These are phyloP conservation scores for Zele albiditarsus DNA, from an alignment of 2,888 invertebrate genomes.

Conservation along the genomic window DNA sequence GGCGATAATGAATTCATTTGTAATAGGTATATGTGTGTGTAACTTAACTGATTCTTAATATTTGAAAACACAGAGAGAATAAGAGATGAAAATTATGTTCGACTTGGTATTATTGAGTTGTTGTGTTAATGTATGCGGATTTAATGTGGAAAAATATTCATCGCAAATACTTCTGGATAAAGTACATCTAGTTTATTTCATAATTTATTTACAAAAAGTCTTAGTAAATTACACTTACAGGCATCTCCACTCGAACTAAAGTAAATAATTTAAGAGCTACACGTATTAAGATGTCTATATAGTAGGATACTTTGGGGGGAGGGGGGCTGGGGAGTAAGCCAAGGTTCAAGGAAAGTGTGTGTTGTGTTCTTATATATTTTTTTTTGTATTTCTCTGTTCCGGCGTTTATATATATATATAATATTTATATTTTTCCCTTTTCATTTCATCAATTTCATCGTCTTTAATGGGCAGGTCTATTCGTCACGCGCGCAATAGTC, in stretches of 20 bases:
- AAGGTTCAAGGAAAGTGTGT: slow-evolving; percentile 47
- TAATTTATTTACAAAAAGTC: slow-evolving; percentile 73
- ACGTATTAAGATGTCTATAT: slow-evolving; percentile 72
- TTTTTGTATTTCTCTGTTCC: slow-evolving; percentile 41
- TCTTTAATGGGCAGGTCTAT: slow-evolving; percentile 13
- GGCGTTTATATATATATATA: slow-evolving; percentile 38
- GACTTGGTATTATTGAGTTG: neutral
- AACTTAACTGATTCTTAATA: slow-evolving; percentile 62
- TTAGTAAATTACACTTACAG: slow-evolving; percentile 73
- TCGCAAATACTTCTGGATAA: slow-evolving; percentile 65
- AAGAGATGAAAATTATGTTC: neutral
- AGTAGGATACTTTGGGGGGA: slow-evolving; percentile 69
- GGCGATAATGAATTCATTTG: slow-evolving; percentile 31
- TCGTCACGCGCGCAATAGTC: slow-evolving; percentile 19
- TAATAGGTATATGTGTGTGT: slow-evolving; percentile 62
- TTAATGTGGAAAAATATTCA: slow-evolving; percentile 43
- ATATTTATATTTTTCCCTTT: neutral
- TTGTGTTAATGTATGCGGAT: neutral
- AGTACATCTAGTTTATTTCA: slow-evolving; percentile 72
- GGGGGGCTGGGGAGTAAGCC: slow-evolving; percentile 56
- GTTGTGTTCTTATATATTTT: slow-evolving; percentile 57
- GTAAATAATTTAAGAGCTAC: slow-evolving; percentile 72
- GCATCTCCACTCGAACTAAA: slow-evolving; percentile 72
- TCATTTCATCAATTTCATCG: slow-evolving; percentile 29
- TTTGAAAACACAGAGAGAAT: slow-evolving; percentile 49